Evolutionary conservation across 2,113 vertebrate species (phyloP).

Genomic region (Macroglossus sobrinus): DNA sequence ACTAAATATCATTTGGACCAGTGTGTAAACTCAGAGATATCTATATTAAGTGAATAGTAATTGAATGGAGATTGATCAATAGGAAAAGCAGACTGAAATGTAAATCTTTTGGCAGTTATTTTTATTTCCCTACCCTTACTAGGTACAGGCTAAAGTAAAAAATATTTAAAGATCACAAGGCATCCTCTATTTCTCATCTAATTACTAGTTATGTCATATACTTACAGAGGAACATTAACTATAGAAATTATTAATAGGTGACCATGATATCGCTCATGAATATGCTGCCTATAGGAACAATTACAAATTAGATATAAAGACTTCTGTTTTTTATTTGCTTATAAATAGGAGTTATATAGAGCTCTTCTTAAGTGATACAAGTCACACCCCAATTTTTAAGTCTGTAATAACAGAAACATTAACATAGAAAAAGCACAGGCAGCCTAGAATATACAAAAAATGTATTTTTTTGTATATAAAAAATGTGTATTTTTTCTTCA

Average conservation of each 20-base stretch:
- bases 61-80: not conserved
- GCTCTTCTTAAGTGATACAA: too few relatives aligned
- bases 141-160: not conserved
- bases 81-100: not conserved
- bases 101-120: not conserved
- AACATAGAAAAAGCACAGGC: too few relatives aligned
- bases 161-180: not conserved
- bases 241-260: not conserved
- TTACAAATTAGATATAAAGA: not conserved
- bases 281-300: not conserved
- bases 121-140: not conserved
- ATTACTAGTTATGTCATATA: not conserved
- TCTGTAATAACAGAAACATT: too few relatives aligned
- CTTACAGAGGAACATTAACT: not conserved
- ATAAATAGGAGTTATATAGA: too few relatives aligned
- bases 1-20: not conserved
- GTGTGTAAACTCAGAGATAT: not conserved
- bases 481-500: too few relatives aligned
- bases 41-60: not conserved
- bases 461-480: too few relatives aligned
- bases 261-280: not conserved
- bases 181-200: not conserved
- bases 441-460: too few relatives aligned
- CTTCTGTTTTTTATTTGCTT: too few relatives aligned
- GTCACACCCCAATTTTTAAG: too few relatives aligned